Evolutionary conservation across 2,113 vertebrate species (phyloP).

Genomic region (Hydrochoerus hydrochaeris): DNA sequence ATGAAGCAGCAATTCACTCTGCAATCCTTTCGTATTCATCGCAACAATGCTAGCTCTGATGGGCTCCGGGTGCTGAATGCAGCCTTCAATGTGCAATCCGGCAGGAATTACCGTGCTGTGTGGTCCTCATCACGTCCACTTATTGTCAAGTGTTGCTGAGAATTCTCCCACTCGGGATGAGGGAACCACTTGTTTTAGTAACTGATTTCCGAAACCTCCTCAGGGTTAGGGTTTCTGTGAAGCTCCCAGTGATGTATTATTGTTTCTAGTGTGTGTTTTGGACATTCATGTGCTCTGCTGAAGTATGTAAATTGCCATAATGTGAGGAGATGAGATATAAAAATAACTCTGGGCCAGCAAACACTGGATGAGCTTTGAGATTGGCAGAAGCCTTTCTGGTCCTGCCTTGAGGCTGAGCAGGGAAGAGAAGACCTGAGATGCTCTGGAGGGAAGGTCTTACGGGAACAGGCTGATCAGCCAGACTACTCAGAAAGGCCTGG

Average conservation of each 20-base stretch:
- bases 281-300: conserved; percentile 83
- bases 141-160: conserved; percentile 88
- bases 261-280: conserved; percentile 86
- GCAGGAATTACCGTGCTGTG: conserved; percentile 84
- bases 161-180: conserved; percentile 85
- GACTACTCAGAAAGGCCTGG: neutral
- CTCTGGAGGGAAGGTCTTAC: neutral
- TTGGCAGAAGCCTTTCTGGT: conserved; percentile 41
- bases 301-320: conserved; percentile 87
- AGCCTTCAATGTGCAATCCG: conserved; percentile 89
- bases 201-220: conserved; percentile 86
- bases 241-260: conserved; percentile 82
- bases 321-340: conserved; percentile 87
- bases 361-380: conserved; percentile 71
- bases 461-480: neutral
- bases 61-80: conserved; percentile 88
- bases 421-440: neutral
- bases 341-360: conserved; percentile 80
- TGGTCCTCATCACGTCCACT: conserved; percentile 88
- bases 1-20: conserved; percentile 86
- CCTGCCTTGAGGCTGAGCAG: conserved; percentile 28
- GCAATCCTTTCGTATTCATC: conserved; percentile 89
- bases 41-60: conserved; percentile 89
- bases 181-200: conserved; percentile 88
- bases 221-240: conserved; percentile 74